Evolutionary conservation across 2,113 vertebrate species (phyloP), one percentile per base, ranked within the genome.

Genomic region (Galemys pyrenaicus): DNA sequence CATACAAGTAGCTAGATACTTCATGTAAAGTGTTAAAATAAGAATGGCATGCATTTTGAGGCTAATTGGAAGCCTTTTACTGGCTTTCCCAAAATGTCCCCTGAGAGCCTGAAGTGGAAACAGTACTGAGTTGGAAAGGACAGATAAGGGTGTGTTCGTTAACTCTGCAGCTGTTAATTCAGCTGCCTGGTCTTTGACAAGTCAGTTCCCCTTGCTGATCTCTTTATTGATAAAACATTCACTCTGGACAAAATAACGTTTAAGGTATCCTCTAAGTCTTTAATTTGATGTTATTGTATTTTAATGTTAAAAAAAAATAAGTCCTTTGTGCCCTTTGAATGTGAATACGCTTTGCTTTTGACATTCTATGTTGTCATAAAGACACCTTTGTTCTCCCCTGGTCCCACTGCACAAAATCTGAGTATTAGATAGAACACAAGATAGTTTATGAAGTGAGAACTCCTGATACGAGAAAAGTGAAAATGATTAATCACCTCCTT

Each of bases 261-360:
- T 16, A 39, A 81, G 22, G 3, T 26, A 6, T 46, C 78, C 81
- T 84, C 51, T 49, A 87, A 67, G 85, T 89, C 35, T 70, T 22
- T 83, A 65, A 79, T 75, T 64, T 71, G 65, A 75, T 46, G 20
- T 82, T 64, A 70, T 91, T 85, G 75, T 79, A 79, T 91, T 89
- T 39, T 67, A 93, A n/a, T n/a, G 22, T 37, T 83, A 83, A 19
- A 41, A 22, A n/a, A 87, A 87, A 58, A 12, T n/a, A 68, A 85
- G 41, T 32, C 22, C 84, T 62, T 64, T 46, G 46, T 74, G 78
- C 13, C 51, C 19, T 81, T 70, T 49, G 39, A 60, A 22, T 83
- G 17, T 83, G 37, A 41, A 79, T 26, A 28, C 4, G 3, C 19
- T 62, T 84, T 93, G 46, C 28, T 17, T 71, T 54, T 5, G 39